These are phyloP conservation scores for Ceryle rudis DNA, from an alignment of 2,797 vertebrate species.

Conservation along the genomic window DNA sequence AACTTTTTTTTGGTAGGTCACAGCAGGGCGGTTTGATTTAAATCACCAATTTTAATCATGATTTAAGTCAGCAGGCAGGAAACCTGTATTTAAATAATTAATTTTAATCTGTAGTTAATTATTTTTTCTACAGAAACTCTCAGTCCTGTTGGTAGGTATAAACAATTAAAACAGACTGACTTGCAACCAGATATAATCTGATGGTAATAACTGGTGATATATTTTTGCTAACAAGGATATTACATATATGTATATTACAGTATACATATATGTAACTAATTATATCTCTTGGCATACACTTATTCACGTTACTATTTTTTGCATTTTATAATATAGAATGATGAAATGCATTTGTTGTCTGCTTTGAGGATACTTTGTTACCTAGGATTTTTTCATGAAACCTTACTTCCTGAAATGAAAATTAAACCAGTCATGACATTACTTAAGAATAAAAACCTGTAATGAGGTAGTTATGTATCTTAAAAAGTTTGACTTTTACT, in stretches of 20 bases:
- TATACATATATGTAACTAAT: not conserved
- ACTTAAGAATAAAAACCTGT: not conserved
- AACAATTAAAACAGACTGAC: not conserved
- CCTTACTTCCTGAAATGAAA: not conserved
- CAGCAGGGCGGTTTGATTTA: constrained; percentile 36
- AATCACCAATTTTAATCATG: constrained; percentile 12
- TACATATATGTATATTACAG: not conserved
- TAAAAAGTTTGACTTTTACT: not conserved
- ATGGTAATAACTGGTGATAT: not conserved
- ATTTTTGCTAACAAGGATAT: not conserved
- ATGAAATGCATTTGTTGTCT: not conserved
- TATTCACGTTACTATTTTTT: not conserved
- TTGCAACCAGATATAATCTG: not conserved
- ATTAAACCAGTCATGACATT: not conserved
- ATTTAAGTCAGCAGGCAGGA: constrained; percentile 43
- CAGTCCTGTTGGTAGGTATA: not conserved
- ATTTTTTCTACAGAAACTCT: constrained; percentile 18
- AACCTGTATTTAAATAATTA: constrained; percentile 30
- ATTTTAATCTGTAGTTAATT: constrained; percentile 41
- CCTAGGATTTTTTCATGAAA: not conserved
- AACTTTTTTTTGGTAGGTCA: constrained; percentile 41
- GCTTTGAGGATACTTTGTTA: not conserved
- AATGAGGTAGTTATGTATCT: fast-evolving
- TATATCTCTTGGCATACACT: not conserved
- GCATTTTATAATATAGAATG: not conserved